These are phyloP conservation scores for Lordiphosa stackelbergi DNA, from an alignment of 1,140 invertebrate genomes.

Conservation along the genomic window DNA sequence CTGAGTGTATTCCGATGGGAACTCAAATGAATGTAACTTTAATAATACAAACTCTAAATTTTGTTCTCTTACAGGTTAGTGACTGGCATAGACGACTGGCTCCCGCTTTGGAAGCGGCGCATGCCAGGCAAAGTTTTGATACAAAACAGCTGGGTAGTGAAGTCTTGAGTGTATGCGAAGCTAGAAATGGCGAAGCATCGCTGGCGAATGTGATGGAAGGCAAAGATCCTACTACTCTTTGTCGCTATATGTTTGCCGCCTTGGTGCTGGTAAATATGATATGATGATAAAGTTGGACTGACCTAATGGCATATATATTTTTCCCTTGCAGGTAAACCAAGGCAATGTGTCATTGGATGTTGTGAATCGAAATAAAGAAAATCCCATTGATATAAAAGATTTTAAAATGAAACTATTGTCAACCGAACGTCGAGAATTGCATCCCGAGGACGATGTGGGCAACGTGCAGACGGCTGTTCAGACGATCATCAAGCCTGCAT, in stretches of 20 bases:
- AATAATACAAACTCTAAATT: background rate
- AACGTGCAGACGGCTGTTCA: slow-evolving; percentile 19
- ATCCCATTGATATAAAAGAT: slow-evolving; percentile 30
- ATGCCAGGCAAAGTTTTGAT: slow-evolving; percentile 67
- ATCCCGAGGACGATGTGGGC: slow-evolving; percentile 59
- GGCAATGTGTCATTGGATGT: slow-evolving; percentile 25
- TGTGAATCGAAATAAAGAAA: slow-evolving; percentile 19
- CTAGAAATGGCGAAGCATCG: slow-evolving; percentile 26
- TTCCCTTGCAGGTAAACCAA: slow-evolving; percentile 30
- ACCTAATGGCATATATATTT: background rate
- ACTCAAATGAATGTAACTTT: no score
- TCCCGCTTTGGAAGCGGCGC: slow-evolving; percentile 57
- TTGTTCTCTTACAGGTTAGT: slow-evolving; percentile 36
- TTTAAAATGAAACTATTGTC: slow-evolving; percentile 42
- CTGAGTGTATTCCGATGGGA: no score
- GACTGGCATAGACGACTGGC: slow-evolving; percentile 63
- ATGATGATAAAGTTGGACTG: background rate
- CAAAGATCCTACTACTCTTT: slow-evolving; percentile 52
- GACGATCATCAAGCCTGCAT: background rate
- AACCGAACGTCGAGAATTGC: slow-evolving; percentile 28
- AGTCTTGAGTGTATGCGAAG: slow-evolving; percentile 48
- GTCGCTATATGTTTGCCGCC: slow-evolving; percentile 62
- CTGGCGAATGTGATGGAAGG: slow-evolving; percentile 48
- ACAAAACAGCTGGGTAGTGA: slow-evolving; percentile 60
- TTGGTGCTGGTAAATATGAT: slow-evolving; percentile 51